Evolutionary conservation across 2,113 vertebrate species (phyloP).

Genomic region (Rhabdornis inornatus): DNA sequence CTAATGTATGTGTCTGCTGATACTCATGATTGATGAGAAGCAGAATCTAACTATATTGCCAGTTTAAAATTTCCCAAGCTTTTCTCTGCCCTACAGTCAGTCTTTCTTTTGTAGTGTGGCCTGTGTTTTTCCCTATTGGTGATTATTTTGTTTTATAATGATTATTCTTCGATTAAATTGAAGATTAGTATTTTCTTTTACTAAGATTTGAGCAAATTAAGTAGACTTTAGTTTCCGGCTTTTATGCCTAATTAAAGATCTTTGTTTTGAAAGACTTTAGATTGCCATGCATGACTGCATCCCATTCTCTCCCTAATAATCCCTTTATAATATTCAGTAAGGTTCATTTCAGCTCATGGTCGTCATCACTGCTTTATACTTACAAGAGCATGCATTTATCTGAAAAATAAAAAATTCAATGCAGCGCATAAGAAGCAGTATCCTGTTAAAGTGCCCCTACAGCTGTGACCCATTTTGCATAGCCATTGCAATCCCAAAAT

Average conservation of each 20-base stretch:
- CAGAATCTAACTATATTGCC: not conserved
- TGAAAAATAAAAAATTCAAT: not conserved
- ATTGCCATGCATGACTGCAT: not conserved
- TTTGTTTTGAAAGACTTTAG: not conserved
- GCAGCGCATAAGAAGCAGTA: not conserved
- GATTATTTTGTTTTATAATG: not conserved
- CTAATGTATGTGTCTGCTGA: not conserved
- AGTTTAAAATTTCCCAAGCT: not conserved
- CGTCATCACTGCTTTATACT: not conserved
- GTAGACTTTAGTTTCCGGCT: not conserved
- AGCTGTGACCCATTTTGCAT: not conserved
- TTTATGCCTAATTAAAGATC: not conserved
- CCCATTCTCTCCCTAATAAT: not conserved
- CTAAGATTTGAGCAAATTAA: not conserved
- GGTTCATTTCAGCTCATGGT: not conserved
- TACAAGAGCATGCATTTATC: rapidly evolving
- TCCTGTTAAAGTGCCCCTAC: not conserved
- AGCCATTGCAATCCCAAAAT: not conserved
- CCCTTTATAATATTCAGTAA: not conserved
- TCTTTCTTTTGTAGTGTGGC: not conserved
- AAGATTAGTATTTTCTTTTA: not conserved
- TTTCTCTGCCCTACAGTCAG: not conserved
- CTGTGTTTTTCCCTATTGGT: not conserved
- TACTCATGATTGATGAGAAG: not conserved
- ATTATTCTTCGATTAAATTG: not conserved